Percentiles rank a stretch among this genome's conserved stretches.
phyloP scores from a whole-genome alignment of 2,888 invertebrate species.

The Plebejus anna region DNA sequence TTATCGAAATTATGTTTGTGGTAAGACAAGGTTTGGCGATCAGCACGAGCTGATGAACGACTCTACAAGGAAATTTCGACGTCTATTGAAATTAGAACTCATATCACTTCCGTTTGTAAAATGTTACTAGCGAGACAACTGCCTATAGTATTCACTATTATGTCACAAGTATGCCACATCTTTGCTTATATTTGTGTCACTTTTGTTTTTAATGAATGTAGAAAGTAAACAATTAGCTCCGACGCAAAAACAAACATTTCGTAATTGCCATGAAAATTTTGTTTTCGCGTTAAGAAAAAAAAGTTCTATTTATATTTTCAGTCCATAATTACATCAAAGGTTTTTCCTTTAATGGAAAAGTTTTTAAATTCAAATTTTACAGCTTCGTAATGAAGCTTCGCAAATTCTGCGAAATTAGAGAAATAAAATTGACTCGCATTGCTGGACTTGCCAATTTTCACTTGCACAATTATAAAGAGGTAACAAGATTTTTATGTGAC shows the following conservation, averaged over 20 bases:
- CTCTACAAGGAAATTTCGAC: too few relatives aligned
- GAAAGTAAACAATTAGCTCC: not conserved
- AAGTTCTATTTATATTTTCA: not conserved
- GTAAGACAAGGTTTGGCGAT: too few relatives aligned
- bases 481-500: too few relatives aligned
- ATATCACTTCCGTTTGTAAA: too few relatives aligned
- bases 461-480: too few relatives aligned
- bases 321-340: not conserved
- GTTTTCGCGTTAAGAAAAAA: not conserved
- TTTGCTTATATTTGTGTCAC: not conserved
- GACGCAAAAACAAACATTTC: not conserved
- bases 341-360: slow-evolving; percentile 2
- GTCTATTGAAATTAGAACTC: too few relatives aligned
- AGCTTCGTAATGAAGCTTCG: not conserved
- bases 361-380: not conserved
- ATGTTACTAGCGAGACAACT: too few relatives aligned
- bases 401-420: not conserved
- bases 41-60: too few relatives aligned
- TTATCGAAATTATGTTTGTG: too few relatives aligned
- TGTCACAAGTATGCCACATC: too few relatives aligned
- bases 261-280: not conserved
- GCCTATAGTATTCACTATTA: too few relatives aligned
- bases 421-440: not conserved
- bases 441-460: too few relatives aligned
- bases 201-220: not conserved